phyloP scores from a whole-genome alignment of 2,113 vertebrate species.

The Siniperca knerii region DNA sequence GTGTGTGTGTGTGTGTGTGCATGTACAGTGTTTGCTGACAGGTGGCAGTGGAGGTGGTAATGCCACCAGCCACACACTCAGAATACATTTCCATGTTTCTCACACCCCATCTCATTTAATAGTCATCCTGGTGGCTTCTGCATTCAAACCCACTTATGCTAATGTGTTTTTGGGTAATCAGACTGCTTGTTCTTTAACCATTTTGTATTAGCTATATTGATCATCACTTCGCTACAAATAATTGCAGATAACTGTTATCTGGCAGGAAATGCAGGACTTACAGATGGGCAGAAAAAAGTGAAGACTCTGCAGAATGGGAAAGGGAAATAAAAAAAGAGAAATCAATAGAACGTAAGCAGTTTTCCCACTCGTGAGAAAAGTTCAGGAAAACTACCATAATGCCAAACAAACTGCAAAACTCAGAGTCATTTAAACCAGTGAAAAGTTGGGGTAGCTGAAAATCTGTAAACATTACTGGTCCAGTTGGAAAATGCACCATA shows the following conservation, averaged over 20 bases:
- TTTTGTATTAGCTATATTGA: constrained; percentile 80
- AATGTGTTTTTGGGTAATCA: constrained; percentile 63
- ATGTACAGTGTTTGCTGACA: constrained; percentile 44
- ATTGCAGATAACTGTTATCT: constrained; percentile 77
- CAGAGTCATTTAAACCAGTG: constrained; percentile 26
- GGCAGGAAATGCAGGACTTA: constrained; percentile 60
- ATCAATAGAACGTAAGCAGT: constrained; percentile 80
- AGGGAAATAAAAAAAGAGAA: constrained; percentile 58
- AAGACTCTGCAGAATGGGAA: constrained; percentile 73
- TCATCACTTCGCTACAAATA: constrained; percentile 73
- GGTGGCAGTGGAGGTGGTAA: constrained; percentile 54
- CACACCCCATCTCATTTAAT: constrained; percentile 51
- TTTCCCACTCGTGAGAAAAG: constrained; percentile 64
- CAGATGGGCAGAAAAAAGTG: constrained; percentile 72
- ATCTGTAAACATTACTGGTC: constrained; percentile 7
- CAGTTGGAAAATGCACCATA: background rate
- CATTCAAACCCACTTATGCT: constrained; percentile 76
- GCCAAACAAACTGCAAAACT: constrained; percentile 29
- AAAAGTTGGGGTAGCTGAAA: constrained; percentile 20
- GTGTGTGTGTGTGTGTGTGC: background rate
- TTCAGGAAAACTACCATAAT: constrained; percentile 52
- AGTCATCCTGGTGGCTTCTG: constrained; percentile 55
- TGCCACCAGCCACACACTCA: constrained; percentile 53
- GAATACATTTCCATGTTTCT: constrained; percentile 59
- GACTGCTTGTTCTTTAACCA: constrained; percentile 67